A percentile compares a stretch with the other conserved stretches of the same genome.
Evolutionary conservation across 2,888 invertebrate genomes (phyloP).

Genomic region (Auanema freiburgensis): DNA sequence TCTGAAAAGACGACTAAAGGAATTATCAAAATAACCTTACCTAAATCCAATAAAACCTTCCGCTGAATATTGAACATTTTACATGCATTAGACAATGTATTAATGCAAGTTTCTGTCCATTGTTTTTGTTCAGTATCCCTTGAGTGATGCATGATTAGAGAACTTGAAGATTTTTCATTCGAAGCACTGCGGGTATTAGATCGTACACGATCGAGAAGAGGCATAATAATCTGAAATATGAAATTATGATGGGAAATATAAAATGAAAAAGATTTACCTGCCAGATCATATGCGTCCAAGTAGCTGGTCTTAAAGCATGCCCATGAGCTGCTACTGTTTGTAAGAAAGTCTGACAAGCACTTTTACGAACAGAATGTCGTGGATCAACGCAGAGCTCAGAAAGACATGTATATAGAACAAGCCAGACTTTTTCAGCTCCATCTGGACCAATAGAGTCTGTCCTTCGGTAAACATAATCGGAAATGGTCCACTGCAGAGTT

Average conservation of each 20-base stretch:
- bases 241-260: slow-evolving; percentile 67
- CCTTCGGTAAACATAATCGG: slow-evolving; percentile 75
- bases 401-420: slow-evolving; percentile 65
- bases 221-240: slow-evolving; percentile 78
- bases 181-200: slow-evolving; percentile 57
- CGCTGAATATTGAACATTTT: slow-evolving; percentile 62
- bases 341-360: slow-evolving; percentile 94
- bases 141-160: slow-evolving; percentile 89
- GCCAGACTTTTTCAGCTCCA: slow-evolving; percentile 59
- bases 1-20: slow-evolving; percentile 72
- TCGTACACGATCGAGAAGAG: slow-evolving; percentile 87
- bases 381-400: slow-evolving; percentile 83
- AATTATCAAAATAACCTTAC: slow-evolving; percentile 12
- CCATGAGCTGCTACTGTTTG: slow-evolving; percentile 90
- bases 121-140: slow-evolving; percentile 81
- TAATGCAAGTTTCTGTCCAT: slow-evolving; percentile 61
- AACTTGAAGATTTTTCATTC: slow-evolving; percentile 70
- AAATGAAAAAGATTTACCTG: slow-evolving; percentile 69
- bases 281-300: slow-evolving; percentile 87
- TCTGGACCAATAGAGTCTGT: slow-evolving; percentile 35
- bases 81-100: slow-evolving; percentile 65
- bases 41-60: slow-evolving; percentile 35
- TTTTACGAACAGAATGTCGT: slow-evolving; percentile 86
- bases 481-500: slow-evolving; percentile 88
- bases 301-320: slow-evolving; percentile 41